A percentile compares a stretch with the other conserved stretches of the same genome.
These are phyloP conservation scores for Lepidurus packardi DNA, from an alignment of 1,140 invertebrate genomes.

Conservation along the genomic window DNA sequence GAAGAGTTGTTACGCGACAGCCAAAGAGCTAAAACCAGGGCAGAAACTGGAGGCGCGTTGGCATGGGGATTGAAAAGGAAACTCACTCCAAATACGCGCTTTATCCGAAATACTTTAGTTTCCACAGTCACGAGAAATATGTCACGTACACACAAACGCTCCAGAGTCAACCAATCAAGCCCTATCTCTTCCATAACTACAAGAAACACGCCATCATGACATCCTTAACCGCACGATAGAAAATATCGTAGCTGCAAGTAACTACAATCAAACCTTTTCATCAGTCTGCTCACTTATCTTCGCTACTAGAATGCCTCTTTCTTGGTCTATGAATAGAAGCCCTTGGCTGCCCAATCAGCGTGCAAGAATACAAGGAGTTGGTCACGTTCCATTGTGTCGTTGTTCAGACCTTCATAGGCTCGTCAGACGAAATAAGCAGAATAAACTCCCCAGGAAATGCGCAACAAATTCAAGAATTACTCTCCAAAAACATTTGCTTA, in stretches of 20 bases:
- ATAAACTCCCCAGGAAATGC: too few species aligned
- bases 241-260: too few species aligned
- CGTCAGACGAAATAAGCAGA: neutral
- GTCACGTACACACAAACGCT: neutral
- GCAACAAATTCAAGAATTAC: too few species aligned
- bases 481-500: too few species aligned
- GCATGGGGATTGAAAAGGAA: slow-evolving; percentile 17
- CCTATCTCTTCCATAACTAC: neutral
- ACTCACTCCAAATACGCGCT: neutral
- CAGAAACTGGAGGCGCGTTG: neutral
- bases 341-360: too few species aligned
- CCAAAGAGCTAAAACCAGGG: neutral
- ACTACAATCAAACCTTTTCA: too few species aligned
- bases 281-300: too few species aligned
- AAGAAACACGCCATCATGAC: too few species aligned
- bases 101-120: neutral
- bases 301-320: too few species aligned
- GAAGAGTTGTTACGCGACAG: slow-evolving; percentile 3
- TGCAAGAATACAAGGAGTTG: neutral
- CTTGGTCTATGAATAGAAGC: too few species aligned
- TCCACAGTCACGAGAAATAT: neutral
- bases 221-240: too few species aligned
- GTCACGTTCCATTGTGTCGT: neutral
- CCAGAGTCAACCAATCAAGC: neutral
- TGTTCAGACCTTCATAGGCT: neutral